phyloP scores from a whole-genome alignment of 2,797 vertebrate genomes.

The Tamandua tetradactyla region DNA sequence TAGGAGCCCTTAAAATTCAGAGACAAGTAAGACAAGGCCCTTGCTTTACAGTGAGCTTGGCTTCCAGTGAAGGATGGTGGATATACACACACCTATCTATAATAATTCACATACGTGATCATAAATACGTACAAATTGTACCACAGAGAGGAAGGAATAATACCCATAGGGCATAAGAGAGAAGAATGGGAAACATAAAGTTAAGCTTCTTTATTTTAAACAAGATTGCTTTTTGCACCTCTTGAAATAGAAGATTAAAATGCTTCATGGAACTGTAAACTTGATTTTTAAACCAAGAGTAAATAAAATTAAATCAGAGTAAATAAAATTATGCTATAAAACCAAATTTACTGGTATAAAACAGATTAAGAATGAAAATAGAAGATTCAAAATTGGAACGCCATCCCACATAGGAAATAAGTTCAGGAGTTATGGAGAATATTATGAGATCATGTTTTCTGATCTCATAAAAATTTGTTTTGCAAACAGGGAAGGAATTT shows the following conservation, averaged over 20 bases:
- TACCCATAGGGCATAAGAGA: background rate
- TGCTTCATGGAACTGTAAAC: background rate
- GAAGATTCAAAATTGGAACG: background rate
- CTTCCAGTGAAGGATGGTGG: background rate
- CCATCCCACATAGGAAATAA: background rate
- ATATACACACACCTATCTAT: background rate
- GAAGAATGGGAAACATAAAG: background rate
- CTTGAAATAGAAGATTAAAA: slow-evolving; percentile 11
- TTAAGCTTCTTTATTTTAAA: background rate
- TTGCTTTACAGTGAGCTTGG: background rate
- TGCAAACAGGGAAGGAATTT: slow-evolving; percentile 17
- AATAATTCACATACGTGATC: background rate
- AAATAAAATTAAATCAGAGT: background rate
- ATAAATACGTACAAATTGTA: background rate
- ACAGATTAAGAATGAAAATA: slow-evolving; percentile 12
- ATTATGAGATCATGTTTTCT: background rate
- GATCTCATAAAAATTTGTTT: slow-evolving; percentile 1
- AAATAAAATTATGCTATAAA: background rate
- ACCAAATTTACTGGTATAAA: background rate
- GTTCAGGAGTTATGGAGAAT: background rate
- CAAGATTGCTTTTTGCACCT: background rate
- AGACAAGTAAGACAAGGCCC: background rate
- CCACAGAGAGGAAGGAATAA: background rate
- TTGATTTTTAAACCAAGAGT: background rate
- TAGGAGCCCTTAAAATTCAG: background rate